phyloP scores from a whole-genome alignment of 1,140 invertebrate genomes.

The Meteorus sp. region DNA sequence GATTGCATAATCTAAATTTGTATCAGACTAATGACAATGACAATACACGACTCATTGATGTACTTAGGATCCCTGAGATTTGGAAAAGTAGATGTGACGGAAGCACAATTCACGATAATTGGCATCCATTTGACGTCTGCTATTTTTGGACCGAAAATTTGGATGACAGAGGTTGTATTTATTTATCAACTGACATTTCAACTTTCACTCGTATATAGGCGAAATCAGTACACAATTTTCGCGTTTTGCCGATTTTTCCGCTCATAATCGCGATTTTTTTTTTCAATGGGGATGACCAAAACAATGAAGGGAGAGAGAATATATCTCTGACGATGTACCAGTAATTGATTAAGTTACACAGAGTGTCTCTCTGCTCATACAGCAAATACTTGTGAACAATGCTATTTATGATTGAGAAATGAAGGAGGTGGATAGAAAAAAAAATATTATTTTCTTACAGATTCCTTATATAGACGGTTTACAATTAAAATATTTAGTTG shows the following conservation, averaged over 20 bases:
- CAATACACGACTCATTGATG: too few relatives aligned
- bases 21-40: too few relatives aligned
- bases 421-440: conserved; percentile 10
- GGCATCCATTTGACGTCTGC: conserved; percentile 85
- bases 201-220: conserved; percentile 14
- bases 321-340: too few relatives aligned
- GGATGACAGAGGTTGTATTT: conserved; percentile 76
- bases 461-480: conserved; percentile 64
- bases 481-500: conserved; percentile 74
- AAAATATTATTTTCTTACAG: conserved; percentile 53
- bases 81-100: conserved; percentile 96
- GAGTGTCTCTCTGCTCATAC: too few relatives aligned
- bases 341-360: too few relatives aligned
- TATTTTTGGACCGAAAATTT: conserved; percentile 82
- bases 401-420: too few relatives aligned
- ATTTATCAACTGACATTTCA: conserved; percentile 43
- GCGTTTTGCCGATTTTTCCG: too few relatives aligned
- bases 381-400: too few relatives aligned
- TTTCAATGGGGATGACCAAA: too few relatives aligned
- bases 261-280: too few relatives aligned
- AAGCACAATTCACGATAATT: conserved; percentile 95
- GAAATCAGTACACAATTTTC: too few relatives aligned
- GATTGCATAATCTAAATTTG: background rate
- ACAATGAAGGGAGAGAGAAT: too few relatives aligned
- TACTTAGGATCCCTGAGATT: conserved; percentile 80